Percentiles rank a stretch among this genome's conserved stretches.
Conservation (phyloP, 2,888 invertebrate species). For the Euplagia quadripunctaria region DNA sequence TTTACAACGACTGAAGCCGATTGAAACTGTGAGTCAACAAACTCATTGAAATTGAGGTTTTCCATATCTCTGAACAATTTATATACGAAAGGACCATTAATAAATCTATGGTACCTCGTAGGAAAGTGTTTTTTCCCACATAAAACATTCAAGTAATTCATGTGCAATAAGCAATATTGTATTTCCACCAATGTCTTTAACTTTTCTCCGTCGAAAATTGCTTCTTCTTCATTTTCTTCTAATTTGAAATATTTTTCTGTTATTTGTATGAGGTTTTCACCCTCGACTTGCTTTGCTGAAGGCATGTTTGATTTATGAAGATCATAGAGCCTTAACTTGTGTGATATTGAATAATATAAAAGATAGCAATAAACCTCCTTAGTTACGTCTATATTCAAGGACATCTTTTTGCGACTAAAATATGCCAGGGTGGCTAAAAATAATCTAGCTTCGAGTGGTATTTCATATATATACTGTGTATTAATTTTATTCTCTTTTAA, state of each 20-base stretch:
- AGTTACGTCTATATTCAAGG: conserved; percentile 20
- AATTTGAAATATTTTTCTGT: conserved; percentile 39
- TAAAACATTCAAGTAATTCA: conserved; percentile 62
- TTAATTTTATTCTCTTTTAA: conserved; percentile 32
- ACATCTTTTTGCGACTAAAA: conserved; percentile 49
- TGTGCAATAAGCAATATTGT: conserved; percentile 55
- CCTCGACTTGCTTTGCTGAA: background rate
- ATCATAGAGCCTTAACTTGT: conserved; percentile 6
- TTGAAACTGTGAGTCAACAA: background rate
- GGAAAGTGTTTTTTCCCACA: conserved; percentile 55
- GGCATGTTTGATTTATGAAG: background rate
- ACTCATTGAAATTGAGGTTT: background rate
- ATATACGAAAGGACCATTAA: conserved; percentile 59
- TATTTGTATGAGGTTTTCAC: background rate
- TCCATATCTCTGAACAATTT: conserved; percentile 43
- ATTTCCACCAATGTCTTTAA: conserved; percentile 54
- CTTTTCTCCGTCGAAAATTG: conserved; percentile 42
- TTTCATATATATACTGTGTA: conserved; percentile 28
- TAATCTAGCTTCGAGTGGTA: conserved; percentile 52
- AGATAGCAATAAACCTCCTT: conserved; percentile 54
- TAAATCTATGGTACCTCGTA: conserved; percentile 50
- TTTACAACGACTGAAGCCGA: background rate
- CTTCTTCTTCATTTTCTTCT: conserved; percentile 15
- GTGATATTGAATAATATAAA: conserved; percentile 31
- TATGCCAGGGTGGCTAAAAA: conserved; percentile 59